Percentiles rank a stretch among this genome's conserved stretches.
Conservation (phyloP, 1,140 invertebrate species). For the Habropoda laboriosa region DNA sequence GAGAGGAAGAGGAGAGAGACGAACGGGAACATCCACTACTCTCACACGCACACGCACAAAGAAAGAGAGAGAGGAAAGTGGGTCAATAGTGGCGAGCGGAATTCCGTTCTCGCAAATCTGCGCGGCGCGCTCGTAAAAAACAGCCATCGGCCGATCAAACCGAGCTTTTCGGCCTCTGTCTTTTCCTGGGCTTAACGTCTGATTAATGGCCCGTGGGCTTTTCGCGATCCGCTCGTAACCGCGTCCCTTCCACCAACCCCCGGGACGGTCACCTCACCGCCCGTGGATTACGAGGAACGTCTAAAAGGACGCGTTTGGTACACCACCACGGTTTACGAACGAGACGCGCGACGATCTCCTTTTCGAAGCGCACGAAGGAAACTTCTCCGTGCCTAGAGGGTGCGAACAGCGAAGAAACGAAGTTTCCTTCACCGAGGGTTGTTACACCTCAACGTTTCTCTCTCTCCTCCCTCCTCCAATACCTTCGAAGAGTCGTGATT, state of each 20-base stretch:
- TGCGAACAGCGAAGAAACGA: not conserved
- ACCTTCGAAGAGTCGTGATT: not conserved
- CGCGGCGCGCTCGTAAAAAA: constrained; percentile 32
- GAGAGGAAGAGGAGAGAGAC: no score
- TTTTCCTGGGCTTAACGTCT: constrained; percentile 36
- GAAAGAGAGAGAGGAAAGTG: not conserved
- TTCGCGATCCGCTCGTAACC: constrained; percentile 9
- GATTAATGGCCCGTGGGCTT: constrained; percentile 43
- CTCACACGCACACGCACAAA: not conserved
- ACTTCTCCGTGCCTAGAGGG: no score
- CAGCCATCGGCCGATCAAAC: constrained; percentile 20
- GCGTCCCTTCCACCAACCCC: not conserved
- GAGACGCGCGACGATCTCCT: not conserved
- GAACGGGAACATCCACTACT: no score
- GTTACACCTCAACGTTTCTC: not conserved
- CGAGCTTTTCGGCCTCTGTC: constrained; percentile 37
- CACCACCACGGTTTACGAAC: constrained; percentile 6
- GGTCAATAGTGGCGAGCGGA: constrained; percentile 13
- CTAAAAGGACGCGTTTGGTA: constrained; percentile 25
- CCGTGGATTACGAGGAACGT: not conserved
- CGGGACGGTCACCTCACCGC: not conserved
- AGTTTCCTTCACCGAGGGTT: not conserved
- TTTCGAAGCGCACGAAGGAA: not conserved
- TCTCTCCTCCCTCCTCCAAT: no score
- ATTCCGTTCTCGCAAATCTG: constrained; percentile 34